Evolutionary conservation across 2,888 invertebrate genomes (phyloP).

Genomic region (Troilus luridus): DNA sequence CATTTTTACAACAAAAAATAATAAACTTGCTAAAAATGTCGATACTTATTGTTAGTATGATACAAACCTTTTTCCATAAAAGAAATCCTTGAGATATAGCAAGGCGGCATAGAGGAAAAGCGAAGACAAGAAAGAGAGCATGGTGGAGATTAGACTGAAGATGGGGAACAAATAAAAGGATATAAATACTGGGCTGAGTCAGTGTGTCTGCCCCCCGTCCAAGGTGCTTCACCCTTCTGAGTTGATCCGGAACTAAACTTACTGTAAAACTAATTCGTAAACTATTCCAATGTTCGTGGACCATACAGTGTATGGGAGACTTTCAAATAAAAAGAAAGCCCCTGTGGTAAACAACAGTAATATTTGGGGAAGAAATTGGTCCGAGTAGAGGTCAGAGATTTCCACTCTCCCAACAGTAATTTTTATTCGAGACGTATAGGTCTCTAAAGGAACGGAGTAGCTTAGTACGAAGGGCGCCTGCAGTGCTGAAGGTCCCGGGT

Average conservation of each 20-base stretch:
- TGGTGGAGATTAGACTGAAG: constrained; percentile 12
- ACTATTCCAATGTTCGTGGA: not conserved
- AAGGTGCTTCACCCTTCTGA: not conserved
- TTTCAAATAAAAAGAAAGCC: not conserved
- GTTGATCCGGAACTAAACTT: not conserved
- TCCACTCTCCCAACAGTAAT: no score
- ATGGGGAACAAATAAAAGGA: constrained; percentile 20
- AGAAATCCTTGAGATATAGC: not conserved
- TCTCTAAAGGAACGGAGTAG: no score
- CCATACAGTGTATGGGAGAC: not conserved
- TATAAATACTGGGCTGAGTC: constrained; percentile 24
- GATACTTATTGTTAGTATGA: not conserved
- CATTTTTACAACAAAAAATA: no score
- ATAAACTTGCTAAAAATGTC: not conserved
- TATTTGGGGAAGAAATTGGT: no score
- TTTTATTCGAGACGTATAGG: no score
- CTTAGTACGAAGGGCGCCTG: no score
- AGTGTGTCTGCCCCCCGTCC: not conserved
- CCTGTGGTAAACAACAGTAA: no score
- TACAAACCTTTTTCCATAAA: constrained; percentile 29
- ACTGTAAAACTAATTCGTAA: not conserved
- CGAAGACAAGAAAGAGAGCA: constrained; percentile 16
- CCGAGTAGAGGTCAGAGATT: no score
- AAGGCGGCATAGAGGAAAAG: constrained; percentile 20
- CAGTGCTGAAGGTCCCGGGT: no score